A percentile compares a stretch with the other conserved stretches of the same genome.
phyloP scores from a whole-genome alignment of 1,140 invertebrate species.

The Drosophila obscura region DNA sequence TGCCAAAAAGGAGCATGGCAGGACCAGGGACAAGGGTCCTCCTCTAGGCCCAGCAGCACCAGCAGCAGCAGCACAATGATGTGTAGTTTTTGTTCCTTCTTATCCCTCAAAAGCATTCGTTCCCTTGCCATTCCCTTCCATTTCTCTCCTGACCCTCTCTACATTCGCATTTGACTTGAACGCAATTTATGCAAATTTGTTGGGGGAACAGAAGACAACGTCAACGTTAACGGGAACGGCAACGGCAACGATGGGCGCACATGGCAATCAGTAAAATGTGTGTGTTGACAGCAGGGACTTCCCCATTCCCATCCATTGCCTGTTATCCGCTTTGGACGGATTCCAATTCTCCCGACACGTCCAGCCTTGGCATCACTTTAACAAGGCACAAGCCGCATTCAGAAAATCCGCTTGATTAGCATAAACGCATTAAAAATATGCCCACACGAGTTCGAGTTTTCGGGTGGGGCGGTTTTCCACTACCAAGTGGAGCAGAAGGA shows the following conservation, averaged over 20 bases:
- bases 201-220: conserved; percentile 33
- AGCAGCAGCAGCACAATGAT: conserved; percentile 44
- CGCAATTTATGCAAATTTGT: conserved; percentile 76
- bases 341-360: conserved; percentile 39
- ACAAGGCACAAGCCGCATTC: conserved; percentile 71
- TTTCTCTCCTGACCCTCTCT: neutral
- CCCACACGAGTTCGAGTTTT: conserved; percentile 27
- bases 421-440: conserved; percentile 84
- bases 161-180: conserved; percentile 49
- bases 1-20: conserved; percentile 31
- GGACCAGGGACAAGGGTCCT: conserved; percentile 24
- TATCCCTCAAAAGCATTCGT: conserved; percentile 20
- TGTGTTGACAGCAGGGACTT: conserved; percentile 65
- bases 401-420: conserved; percentile 75
- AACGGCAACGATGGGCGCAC: conserved; percentile 25
- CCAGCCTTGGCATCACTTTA: conserved; percentile 70
- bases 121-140: neutral
- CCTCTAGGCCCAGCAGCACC: neutral
- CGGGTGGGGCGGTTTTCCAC: too few species aligned
- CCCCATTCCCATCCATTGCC: neutral
- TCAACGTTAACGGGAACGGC: conserved; percentile 19
- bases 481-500: neutral
- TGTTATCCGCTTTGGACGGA: conserved; percentile 1
- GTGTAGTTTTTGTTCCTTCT: conserved; percentile 49
- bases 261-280: conserved; percentile 74